Conservation (phyloP, 2,113 vertebrate species). For the Dendropsophus ebraccatus region DNA sequence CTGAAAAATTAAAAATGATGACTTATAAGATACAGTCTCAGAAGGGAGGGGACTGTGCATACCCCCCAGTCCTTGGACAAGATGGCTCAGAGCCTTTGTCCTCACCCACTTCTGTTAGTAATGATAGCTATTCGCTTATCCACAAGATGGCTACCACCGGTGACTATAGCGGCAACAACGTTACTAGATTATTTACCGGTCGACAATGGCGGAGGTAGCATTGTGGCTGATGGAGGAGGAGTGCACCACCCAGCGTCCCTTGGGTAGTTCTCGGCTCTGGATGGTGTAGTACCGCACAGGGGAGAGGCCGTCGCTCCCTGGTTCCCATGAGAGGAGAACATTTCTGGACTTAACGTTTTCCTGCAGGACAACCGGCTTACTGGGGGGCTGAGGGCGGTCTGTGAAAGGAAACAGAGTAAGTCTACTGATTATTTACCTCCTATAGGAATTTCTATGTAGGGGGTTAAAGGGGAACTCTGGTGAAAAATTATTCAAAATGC, state of each 20-base stretch:
- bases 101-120: neutral
- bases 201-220: constrained; percentile 81
- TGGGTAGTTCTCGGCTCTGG: constrained; percentile 89
- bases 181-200: constrained; percentile 76
- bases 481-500: too few relatives aligned
- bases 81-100: neutral
- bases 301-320: constrained; percentile 93
- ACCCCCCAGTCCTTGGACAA: neutral
- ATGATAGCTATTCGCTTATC: neutral
- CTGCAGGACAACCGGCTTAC: constrained; percentile 79
- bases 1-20: constrained; percentile 68
- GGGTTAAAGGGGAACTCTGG: neutral
- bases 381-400: constrained; percentile 91
- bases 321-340: constrained; percentile 93
- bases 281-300: constrained; percentile 94
- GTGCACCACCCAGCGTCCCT: constrained; percentile 84
- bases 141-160: neutral
- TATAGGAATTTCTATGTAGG: neutral
- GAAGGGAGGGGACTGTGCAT: neutral
- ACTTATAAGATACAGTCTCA: too few relatives aligned
- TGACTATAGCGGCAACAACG: neutral
- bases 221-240: constrained; percentile 85
- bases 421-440: neutral
- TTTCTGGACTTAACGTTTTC: constrained; percentile 78
- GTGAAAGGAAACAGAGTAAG: constrained; percentile 40